Evolutionary conservation across 2,113 vertebrate genomes (phyloP).

Genomic region (Thermophis baileyi): DNA sequence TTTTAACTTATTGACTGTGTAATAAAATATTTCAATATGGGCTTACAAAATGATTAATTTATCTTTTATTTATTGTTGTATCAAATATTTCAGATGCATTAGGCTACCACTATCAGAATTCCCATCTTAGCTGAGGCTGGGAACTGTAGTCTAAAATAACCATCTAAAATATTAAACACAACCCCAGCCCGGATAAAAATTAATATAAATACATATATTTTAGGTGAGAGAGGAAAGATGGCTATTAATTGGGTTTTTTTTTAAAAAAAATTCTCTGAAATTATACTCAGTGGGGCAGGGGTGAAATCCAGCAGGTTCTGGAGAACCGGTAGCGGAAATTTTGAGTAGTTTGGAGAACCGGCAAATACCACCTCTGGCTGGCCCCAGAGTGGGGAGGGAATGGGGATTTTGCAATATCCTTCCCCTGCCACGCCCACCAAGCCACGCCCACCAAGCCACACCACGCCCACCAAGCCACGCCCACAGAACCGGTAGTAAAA

Average conservation of each 20-base stretch:
- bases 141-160: neutral
- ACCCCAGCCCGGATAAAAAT: conserved; percentile 31
- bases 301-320: too few species aligned
- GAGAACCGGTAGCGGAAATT: too few species aligned
- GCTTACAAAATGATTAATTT: neutral
- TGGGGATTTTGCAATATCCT: too few species aligned
- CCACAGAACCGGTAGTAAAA: too few species aligned
- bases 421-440: too few species aligned
- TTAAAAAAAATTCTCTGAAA: conserved; percentile 23
- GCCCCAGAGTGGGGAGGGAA: too few species aligned
- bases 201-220: neutral
- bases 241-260: neutral
- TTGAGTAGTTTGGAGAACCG: too few species aligned
- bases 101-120: neutral
- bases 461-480: too few species aligned
- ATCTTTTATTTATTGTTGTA: neutral
- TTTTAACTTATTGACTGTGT: neutral
- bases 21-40: neutral
- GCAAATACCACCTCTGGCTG: too few species aligned
- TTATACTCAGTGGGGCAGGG: neutral
- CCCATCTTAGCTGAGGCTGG: neutral
- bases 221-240: conserved; percentile 15
- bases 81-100: neutral
- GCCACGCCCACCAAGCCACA: too few species aligned
- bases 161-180: conserved; percentile 8